Evolutionary conservation across 1,140 invertebrate species (phyloP).

Genomic region (Drosophila burlai): DNA sequence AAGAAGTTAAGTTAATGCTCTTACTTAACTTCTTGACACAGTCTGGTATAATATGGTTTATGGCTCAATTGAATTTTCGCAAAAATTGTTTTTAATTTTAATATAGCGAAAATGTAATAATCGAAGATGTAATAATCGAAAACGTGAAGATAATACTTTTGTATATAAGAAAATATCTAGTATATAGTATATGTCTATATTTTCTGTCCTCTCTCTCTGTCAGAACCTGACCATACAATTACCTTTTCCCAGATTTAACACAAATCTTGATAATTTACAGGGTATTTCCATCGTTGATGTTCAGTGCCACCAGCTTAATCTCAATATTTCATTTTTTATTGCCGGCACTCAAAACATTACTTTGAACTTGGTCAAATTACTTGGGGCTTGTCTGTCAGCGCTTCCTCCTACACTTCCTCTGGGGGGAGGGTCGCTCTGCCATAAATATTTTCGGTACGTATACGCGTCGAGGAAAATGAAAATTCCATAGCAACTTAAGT

Average conservation of each 20-base stretch:
- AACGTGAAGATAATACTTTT: no score
- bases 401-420: slow-evolving; percentile 35
- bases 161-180: no score
- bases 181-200: no score
- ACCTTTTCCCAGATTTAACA: neutral
- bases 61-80: no score
- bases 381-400: slow-evolving; percentile 46
- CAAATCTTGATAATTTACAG: neutral
- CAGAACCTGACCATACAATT: no score
- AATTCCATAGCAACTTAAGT: slow-evolving; percentile 48
- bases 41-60: no score
- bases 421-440: neutral
- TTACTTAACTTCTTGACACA: no score
- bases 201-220: no score
- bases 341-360: slow-evolving; percentile 49
- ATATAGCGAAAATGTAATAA: no score
- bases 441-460: slow-evolving; percentile 44
- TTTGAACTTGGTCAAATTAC: slow-evolving; percentile 54
- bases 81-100: no score
- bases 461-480: slow-evolving; percentile 44
- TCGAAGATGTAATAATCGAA: no score
- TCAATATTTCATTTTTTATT: slow-evolving; percentile 54
- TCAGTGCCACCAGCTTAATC: slow-evolving; percentile 14
- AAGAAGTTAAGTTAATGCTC: no score
- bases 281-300: neutral